Evolutionary conservation across 2,888 invertebrate genomes (phyloP), one percentile per base, ranked within the genome.

Genomic region (Pyrocoelia pectoralis): DNA sequence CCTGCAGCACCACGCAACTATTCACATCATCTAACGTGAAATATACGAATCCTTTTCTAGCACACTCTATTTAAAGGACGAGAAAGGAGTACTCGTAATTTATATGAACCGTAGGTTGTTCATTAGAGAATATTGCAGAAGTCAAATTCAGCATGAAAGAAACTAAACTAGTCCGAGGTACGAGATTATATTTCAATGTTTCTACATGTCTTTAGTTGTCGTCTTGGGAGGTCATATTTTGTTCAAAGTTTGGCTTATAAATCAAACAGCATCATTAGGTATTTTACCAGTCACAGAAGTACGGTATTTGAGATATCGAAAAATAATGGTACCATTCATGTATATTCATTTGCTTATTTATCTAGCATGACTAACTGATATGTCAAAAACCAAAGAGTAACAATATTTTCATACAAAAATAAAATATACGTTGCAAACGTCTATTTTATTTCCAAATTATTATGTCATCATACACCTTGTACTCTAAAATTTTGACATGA

Each of bases 141-240:
- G 65, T 67, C 71, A 72, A 74, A 75, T 73, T 72, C 72, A 73
- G 69, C 68, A 71, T 63, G 68, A 65, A 69, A 68, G 70, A 73
- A 72, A 72, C 71, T 73, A 74, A 74, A 72, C 72, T 71, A 71
- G 74, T 72, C 68, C 69, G 69, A 63, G 24, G 73, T 72, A 67
- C 68, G 69, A 64, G 15, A 54, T 66, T 64, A 53, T 50, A 50
- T 64, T 57, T 48, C 49, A 51, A 63, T 48, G 53, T 68, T 46
- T 61, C 9, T 33, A 52, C 29, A 29, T 48, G 15, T 19, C 68
- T 68, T 67, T 67, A 67, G 66, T 57, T 62, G 63, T 66, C 72
- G 53, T 72, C 70, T 69, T 73, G 72, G 72, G 71, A 69, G 73
- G 73, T 62, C 66, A 68, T 40, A 55, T 53, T 62, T 62, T 53